These are phyloP conservation scores for Scolopax rusticola DNA, from an alignment of 2,797 vertebrate genomes.

Conservation along the genomic window DNA sequence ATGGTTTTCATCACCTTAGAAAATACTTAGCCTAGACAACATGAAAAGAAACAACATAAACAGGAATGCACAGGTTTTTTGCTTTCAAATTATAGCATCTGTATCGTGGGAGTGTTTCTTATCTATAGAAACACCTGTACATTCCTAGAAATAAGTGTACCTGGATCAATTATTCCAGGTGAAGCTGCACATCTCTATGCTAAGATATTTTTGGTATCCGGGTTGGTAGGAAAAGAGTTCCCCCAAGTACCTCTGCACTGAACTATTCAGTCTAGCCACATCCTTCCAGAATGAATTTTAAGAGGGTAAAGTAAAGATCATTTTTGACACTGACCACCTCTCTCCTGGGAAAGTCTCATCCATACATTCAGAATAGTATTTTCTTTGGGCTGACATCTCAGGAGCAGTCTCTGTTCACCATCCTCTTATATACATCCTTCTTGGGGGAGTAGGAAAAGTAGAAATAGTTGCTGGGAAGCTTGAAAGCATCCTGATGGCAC, in stretches of 20 bases:
- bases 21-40: background rate
- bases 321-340: background rate
- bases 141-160: background rate
- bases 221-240: background rate
- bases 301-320: background rate
- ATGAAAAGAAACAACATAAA: background rate
- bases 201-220: background rate
- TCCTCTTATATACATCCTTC: background rate
- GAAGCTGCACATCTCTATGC: background rate
- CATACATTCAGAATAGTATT: background rate
- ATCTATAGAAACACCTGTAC: background rate
- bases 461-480: background rate
- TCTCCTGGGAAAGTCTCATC: background rate
- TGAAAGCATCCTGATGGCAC: background rate
- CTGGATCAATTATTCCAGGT: background rate
- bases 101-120: background rate
- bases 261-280: background rate
- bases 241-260: background rate
- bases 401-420: background rate
- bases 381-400: background rate
- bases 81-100: background rate
- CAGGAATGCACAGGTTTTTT: background rate
- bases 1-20: background rate
- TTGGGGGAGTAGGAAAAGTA: background rate
- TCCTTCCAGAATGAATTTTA: background rate